Base-by-base conservation (phyloP, 2,888 invertebrate species). In the Alsophila aescularia region DNA sequence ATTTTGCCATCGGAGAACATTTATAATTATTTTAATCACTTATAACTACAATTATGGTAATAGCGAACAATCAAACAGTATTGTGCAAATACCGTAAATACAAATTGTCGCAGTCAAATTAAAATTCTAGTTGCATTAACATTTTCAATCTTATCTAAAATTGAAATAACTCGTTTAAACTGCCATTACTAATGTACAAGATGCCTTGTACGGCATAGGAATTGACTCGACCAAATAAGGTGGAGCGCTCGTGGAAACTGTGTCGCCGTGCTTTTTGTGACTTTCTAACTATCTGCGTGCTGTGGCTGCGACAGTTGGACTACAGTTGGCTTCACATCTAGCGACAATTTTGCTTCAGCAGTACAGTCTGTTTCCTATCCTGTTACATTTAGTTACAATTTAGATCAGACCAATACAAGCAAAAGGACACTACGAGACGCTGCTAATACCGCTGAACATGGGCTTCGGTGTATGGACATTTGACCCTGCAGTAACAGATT, bases 181-280 rank as follows among this genome's bases (percentile, higher is more conserved):
- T 53, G 64, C 64, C 44, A 45, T 51, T 70, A 65, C 67, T 66
- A 60, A 70, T 72, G 70, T 70, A 76, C 75, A 74, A 73, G 69
- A 55, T 48, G 59, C 60, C 79, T 73, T 55, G 61, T 74, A 81
- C 64, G 81, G 81, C 58, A n/a, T 55, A 52, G 58, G 69, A 72
- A 73, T 74, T 70, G 72, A 73, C 67, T 62, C 66, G 64, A 61
- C 85, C 82, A 78, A 81, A 83, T 83, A 84, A 64, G 84, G 87
- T 58, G 64, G 67, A 62, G 60, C 67, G 62, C 70, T 70, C 81
- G 83, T 83, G 86, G 83, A 82, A 87, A 85, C 82, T 81, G 81
- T 83, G 85, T 69, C 85, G 73, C 54, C 50, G 64, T 67, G 67
- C 34, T 79, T 79, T 78, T 81, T 81, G 75, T 73, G 59, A 69